These are phyloP conservation scores for Globia sparganii DNA, from an alignment of 2,888 invertebrate genomes.

Conservation along the genomic window DNA sequence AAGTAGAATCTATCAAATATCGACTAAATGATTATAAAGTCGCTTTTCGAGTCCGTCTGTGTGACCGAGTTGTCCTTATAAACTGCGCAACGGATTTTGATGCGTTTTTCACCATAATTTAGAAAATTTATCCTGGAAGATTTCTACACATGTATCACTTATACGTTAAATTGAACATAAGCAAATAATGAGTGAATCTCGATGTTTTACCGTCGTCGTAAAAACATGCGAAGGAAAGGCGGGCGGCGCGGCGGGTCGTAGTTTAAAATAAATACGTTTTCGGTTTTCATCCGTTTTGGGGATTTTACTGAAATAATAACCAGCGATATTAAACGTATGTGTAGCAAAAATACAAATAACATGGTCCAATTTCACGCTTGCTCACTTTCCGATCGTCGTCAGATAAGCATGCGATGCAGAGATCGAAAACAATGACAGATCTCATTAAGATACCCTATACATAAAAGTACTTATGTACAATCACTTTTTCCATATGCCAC, in stretches of 20 bases:
- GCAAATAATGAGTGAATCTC: not conserved
- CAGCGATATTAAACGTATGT: constrained; percentile 16
- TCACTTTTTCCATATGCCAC: constrained; percentile 42
- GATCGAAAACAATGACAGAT: constrained; percentile 77
- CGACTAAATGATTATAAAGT: too few species aligned
- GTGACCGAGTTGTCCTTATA: not conserved
- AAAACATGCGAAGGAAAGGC: not conserved
- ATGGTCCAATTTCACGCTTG: constrained; percentile 82
- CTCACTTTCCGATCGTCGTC: constrained; percentile 71
- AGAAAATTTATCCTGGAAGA: not conserved
- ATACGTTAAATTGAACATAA: not conserved
- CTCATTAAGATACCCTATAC: constrained; percentile 76
- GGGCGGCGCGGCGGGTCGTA: not conserved
- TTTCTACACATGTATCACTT: not conserved
- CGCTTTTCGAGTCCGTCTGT: not conserved
- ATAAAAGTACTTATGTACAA: constrained; percentile 37
- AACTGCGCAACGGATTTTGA: not conserved
- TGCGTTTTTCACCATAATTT: not conserved
- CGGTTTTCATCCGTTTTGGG: constrained; percentile 17
- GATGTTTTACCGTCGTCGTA: not conserved
- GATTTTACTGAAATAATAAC: constrained; percentile 43
- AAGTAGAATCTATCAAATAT: too few species aligned
- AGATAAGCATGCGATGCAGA: constrained; percentile 75
- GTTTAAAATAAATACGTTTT: constrained; percentile 13
- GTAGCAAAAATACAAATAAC: constrained; percentile 40